Evolutionary conservation across 2,797 vertebrate genomes (phyloP).

Genomic region (Tokudaia tokunoshimensis): DNA sequence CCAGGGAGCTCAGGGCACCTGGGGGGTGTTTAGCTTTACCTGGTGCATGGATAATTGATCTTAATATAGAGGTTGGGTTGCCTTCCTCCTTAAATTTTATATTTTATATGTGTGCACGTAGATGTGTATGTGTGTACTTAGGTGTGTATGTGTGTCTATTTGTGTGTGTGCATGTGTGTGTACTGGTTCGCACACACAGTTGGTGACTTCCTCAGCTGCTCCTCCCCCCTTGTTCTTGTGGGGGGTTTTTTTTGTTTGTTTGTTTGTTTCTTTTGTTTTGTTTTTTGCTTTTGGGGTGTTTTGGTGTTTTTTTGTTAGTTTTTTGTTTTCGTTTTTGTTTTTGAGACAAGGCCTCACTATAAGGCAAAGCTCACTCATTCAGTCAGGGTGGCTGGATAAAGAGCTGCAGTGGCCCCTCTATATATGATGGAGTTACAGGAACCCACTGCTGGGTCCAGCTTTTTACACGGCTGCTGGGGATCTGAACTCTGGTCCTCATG

Average conservation of each 20-base stretch:
- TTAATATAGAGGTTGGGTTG: conserved; percentile 68
- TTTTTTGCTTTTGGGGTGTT: too few relatives aligned
- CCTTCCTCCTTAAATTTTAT: background rate
- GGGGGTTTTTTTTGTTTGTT: background rate
- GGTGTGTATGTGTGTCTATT: background rate
- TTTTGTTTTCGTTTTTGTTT: background rate
- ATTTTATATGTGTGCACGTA: background rate
- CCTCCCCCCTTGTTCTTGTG: background rate
- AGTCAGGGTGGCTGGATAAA: background rate
- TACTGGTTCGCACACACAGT: background rate
- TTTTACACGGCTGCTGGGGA: background rate
- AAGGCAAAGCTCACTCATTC: background rate
- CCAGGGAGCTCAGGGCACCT: conserved; percentile 66
- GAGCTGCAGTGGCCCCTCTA: background rate
- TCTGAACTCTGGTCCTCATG: background rate
- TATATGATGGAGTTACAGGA: background rate
- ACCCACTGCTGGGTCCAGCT: background rate
- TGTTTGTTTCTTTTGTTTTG: too few relatives aligned
- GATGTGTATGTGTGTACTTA: background rate
- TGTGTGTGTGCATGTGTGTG: background rate
- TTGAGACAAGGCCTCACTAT: background rate
- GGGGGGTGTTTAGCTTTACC: conserved; percentile 69
- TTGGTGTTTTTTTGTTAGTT: background rate
- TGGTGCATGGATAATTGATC: conserved; percentile 80
- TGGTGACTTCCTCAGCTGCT: background rate